Evolutionary conservation across 2,113 vertebrate genomes (phyloP), one percentile per base, ranked within the genome.

Genomic region (Panurus biarmicus): DNA sequence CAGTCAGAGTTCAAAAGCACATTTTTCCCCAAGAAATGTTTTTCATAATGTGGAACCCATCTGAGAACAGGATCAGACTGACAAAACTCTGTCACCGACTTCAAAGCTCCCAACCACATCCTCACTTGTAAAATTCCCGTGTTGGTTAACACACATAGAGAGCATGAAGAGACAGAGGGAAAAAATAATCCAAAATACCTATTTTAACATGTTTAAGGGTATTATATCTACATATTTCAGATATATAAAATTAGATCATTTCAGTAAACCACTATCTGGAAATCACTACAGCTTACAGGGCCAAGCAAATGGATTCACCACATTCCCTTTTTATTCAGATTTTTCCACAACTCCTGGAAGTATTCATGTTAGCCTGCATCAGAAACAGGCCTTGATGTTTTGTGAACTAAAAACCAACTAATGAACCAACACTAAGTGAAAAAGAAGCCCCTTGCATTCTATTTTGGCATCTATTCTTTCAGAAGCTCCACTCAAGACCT

Each of bases 61-160:
- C 35, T 25, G 57, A 60, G 33, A 53, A 28, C 3, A 62, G 58
- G 42, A 57, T 67, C 33, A 57, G 56, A 3, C 42, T 25, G 42
- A 75, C 24, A 42, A 23, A 78, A 56, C 7, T 10, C 15, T 12
- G 26, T 29, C 35, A 11, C 20, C 5, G 31, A 11, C 31, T 64
- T 9, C 12, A 26, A 48, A 57, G 60, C 36, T 74, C 60, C 22
- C 23, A 44, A 8, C 9, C 25, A 57, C 47, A 40, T 3, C 25
- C 28, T 28, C 28, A 60, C 38, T 33, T 78, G 26, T n/a, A 28
- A 42, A 67, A 51, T 10, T 9, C 54, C 0, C 0, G 0, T 15
- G 6, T 16, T 23, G 33, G 16, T 14, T 75, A 31, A 17, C 5
- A 36, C 0, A 4, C 9, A 33, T 1, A 53, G 14, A 77, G n/a